A percentile compares a stretch with the other conserved stretches of the same genome.
Conservation (phyloP, 2,888 invertebrate species). For the Aelia acuminata region DNA sequence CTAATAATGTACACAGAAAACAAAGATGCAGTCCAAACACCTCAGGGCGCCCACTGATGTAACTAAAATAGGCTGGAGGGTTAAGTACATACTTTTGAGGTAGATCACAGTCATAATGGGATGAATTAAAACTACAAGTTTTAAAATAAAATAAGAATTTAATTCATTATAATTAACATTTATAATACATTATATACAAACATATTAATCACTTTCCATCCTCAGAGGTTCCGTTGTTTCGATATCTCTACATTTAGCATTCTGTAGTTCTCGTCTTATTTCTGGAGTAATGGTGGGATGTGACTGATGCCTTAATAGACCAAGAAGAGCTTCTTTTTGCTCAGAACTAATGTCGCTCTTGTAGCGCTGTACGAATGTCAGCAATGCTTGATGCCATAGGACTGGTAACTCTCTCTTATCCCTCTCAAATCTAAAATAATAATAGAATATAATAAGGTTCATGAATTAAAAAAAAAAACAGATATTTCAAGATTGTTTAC, state of each 20-base stretch:
- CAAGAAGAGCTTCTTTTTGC: conserved; percentile 88
- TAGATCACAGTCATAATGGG: no score
- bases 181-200: conserved; percentile 3
- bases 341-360: conserved; percentile 95
- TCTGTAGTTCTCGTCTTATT: conserved; percentile 88
- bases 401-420: conserved; percentile 91
- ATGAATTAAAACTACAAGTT: background rate
- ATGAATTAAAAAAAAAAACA: conserved; percentile 4
- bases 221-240: conserved; percentile 69
- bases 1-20: no score
- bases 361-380: conserved; percentile 92
- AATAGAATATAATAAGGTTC: background rate
- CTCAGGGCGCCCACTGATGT: no score
- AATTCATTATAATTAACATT: background rate
- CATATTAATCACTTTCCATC: conserved; percentile 35
- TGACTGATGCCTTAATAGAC: conserved; percentile 81
- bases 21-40: no score
- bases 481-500: conserved; percentile 71
- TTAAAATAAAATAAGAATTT: conserved; percentile 27
- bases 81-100: no score
- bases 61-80: no score
- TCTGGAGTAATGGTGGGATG: conserved; percentile 84
- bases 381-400: conserved; percentile 95
- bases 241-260: conserved; percentile 84
- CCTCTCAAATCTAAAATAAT: conserved; percentile 79